A percentile compares a stretch with the other conserved stretches of the same genome.
Evolutionary conservation across 2,113 vertebrate genomes (phyloP).

Genomic region (Notothenia rossii): DNA sequence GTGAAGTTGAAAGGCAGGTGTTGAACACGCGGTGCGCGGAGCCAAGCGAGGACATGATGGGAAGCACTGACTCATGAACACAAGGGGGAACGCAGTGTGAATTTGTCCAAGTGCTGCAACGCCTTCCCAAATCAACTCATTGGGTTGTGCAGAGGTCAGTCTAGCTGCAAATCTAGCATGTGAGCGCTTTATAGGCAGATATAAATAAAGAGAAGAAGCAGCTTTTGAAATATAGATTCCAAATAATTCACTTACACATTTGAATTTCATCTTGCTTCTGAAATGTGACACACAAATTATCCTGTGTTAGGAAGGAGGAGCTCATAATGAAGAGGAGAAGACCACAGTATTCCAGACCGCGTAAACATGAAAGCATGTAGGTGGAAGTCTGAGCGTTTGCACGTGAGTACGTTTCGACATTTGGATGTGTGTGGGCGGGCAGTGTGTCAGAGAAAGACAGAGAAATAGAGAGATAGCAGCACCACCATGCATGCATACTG

Average conservation of each 20-base stretch:
- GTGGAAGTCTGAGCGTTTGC: slow-evolving; percentile 37
- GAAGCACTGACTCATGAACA: slow-evolving; percentile 54
- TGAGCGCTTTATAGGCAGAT: background rate
- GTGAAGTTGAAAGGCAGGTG: slow-evolving; percentile 55
- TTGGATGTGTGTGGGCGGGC: slow-evolving; percentile 39
- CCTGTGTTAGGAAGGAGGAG: background rate
- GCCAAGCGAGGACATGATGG: slow-evolving; percentile 56
- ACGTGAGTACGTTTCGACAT: slow-evolving; percentile 16
- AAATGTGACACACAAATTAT: background rate
- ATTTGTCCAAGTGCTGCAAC: slow-evolving; percentile 34
- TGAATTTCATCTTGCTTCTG: background rate
- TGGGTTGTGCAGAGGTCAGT: slow-evolving; percentile 23
- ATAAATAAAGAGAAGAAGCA: slow-evolving; percentile 20
- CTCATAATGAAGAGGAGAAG: slow-evolving; percentile 9
- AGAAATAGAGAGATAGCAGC: slow-evolving; percentile 17
- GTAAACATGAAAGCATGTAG: slow-evolving; percentile 52
- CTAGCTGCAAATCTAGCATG: background rate
- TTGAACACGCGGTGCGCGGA: slow-evolving; percentile 17
- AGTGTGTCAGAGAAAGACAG: slow-evolving; percentile 41
- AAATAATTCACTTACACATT: slow-evolving; percentile 8
- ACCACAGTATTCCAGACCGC: slow-evolving; percentile 24
- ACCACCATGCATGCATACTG: slow-evolving; percentile 18
- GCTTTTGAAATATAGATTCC: slow-evolving; percentile 7
- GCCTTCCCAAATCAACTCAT: slow-evolving; percentile 31
- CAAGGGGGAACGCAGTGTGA: slow-evolving; percentile 33